Base-by-base conservation (phyloP, 2,797 vertebrate species). In the Chlorospingus semifuscus region DNA sequence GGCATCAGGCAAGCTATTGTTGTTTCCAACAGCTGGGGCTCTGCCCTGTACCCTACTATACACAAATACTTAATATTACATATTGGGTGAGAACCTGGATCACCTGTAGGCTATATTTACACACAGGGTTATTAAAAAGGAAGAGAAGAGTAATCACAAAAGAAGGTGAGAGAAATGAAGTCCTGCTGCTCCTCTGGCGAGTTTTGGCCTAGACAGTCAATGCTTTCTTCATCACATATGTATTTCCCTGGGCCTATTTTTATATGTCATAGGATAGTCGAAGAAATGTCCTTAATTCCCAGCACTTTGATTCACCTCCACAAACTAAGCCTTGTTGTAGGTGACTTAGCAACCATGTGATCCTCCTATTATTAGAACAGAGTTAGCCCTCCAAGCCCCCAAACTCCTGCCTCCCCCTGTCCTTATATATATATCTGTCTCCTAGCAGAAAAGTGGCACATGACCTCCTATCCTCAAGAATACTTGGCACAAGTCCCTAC, bases 161-260 rank as follows among this genome's bases (percentile, higher is more conserved):
- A 90, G 74, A 75, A 95, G 64, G 50, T 89, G 79, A 90, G 41
- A 81, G 60, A 83, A 90, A 57, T 87, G 7, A 42, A 61, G 22
- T 61, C 93, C 80, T 0, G 3, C 60, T 63, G 83, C 56, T 98
- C 97, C 97, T 98, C 98, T 98, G 96, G 96, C 41, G 17, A 98
- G 97, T 98, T 97, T 97, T 93, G 95, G 97, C 76, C 95, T 96
- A 96, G 97, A 95, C 76, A 98, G 97, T 97, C 98, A 96, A 98
- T 98, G 98, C 97, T 97, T 97, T 97, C 98, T 97, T 98, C 98
- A 98, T 98, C 98, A 98, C 98, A 98, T 97, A 97, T 98, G 97
- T 97, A 98, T 98, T 98, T 98, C 97, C 97, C 98, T 95, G 87
- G 55, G 95, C 96, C 97, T 98, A 97, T 98, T 98, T 98, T 98